phyloP scores from a whole-genome alignment of 2,113 vertebrate genomes.

The Etheostoma cragini region DNA sequence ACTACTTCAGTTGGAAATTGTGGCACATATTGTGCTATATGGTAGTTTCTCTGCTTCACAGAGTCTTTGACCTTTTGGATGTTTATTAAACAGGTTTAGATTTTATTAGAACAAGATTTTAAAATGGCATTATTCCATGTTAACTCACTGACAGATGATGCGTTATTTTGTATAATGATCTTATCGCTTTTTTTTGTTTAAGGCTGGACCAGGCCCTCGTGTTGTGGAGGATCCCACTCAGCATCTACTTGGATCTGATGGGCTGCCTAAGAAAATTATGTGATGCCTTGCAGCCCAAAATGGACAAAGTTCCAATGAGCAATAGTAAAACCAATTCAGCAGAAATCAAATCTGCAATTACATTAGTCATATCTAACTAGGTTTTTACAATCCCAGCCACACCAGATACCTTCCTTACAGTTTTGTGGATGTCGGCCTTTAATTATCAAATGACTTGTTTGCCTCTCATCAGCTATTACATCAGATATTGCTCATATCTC shows the following conservation, averaged over 20 bases:
- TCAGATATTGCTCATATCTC: not conserved
- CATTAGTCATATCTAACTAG: not conserved
- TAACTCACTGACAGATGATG: not conserved
- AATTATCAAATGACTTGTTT: not conserved
- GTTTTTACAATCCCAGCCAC: slow-evolving; percentile 16
- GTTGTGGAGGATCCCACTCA: slow-evolving; percentile 64
- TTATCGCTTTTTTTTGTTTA: slow-evolving; percentile 27
- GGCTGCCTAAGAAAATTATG: slow-evolving; percentile 62
- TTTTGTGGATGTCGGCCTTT: not conserved
- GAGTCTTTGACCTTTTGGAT: not conserved
- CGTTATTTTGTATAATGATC: not conserved
- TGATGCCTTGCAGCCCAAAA: slow-evolving; percentile 27
- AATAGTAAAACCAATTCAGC: slow-evolving; percentile 9
- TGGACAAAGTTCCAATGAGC: not conserved
- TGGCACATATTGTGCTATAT: not conserved
- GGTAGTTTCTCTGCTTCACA: slow-evolving; percentile 1
- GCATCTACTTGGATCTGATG: slow-evolving; percentile 74
- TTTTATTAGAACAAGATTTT: not conserved
- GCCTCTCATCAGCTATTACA: not conserved
- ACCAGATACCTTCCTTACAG: not conserved
- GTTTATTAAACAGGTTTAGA: not conserved
- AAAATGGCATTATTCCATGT: not conserved
- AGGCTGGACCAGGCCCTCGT: slow-evolving; percentile 78
- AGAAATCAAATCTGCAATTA: not conserved
- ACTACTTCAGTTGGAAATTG: not conserved